Base-by-base conservation (phyloP, 2,888 invertebrate genomes). In the Folsomia candida region DNA sequence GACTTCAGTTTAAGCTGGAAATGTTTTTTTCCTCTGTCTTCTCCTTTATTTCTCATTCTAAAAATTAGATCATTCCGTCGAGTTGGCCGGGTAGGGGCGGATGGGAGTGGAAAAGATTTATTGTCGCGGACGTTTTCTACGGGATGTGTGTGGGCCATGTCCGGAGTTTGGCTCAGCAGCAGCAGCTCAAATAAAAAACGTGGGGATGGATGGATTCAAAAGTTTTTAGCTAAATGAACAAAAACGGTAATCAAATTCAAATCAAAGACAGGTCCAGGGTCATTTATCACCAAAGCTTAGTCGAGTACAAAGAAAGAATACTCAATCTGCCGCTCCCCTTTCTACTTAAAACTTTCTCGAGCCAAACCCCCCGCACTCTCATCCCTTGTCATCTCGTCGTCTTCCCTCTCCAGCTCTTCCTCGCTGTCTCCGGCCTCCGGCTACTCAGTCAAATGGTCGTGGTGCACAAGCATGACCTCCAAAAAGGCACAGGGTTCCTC, bases 161-260 rank as follows among this genome's bases (percentile, higher is more conserved):
- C 37, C 37, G 14, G 37, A 37, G 6, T 37, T 37, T 37, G 37
- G 37, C 37, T 37, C 6, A 37, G 37, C 14, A 9, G 37, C 14
- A 9, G 4, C 14, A 37, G 37, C 4, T 37, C 14, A 37, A 37
- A 37, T n/a, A n/a, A 37, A 37, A 37, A 37, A 9, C 37, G 4
- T 37, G 37, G 54, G 22, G n/a, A 22, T 20, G 22, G 58, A 64
- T 60, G 69, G 68, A 72, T 73, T 76, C 73, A 70, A 76, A 75
- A 76, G 69, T 74, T 76, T 77, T 74, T 71, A 75, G 75, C 76
- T 75, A 77, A 79, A 78, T 79, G 78, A 78, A 76, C 76, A 78
- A 77, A 79, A 77, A 78, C 73, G 76, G 77, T 77, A 79, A 79
- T 79, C 79, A 79, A 79, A 79, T 78, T 79, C 79, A 78, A 79